phyloP scores from a whole-genome alignment of 1,140 invertebrate species.

The Caenorhabditis remanei region DNA sequence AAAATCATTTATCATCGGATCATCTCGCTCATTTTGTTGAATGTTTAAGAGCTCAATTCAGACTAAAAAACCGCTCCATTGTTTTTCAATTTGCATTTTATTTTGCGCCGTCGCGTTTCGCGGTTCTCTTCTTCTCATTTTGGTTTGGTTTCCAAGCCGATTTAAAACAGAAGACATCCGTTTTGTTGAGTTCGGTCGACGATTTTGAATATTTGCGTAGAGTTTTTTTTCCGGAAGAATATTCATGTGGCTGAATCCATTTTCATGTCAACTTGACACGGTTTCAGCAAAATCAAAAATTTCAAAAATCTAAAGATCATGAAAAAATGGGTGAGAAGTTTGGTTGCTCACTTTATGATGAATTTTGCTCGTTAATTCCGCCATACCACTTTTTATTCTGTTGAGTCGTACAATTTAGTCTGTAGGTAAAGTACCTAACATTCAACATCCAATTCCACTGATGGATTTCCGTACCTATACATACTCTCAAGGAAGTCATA shows the following conservation, averaged over 20 bases:
- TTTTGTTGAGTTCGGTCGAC: neutral
- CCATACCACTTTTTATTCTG: no score
- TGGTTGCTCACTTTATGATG: no score
- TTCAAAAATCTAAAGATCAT: neutral
- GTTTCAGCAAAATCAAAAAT: neutral
- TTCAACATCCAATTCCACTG: constrained; percentile 21
- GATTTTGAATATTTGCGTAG: constrained; percentile 33
- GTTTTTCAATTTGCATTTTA: constrained; percentile 34
- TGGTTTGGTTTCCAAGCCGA: constrained; percentile 14
- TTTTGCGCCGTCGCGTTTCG: neutral
- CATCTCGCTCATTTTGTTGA: neutral
- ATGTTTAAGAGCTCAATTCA: neutral
- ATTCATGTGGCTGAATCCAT: neutral
- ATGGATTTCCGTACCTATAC: constrained; percentile 20
- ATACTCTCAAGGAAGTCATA: constrained; percentile 38
- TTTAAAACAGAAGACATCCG: constrained; percentile 36
- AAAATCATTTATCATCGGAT: constrained; percentile 45
- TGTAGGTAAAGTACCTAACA: neutral
- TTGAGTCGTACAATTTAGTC: no score
- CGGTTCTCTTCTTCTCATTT: neutral
- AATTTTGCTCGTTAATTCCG: no score
- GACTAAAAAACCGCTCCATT: neutral
- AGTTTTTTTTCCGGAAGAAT: neutral
- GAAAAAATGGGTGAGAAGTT: no score
- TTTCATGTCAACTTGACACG: constrained; percentile 1